Conservation (phyloP, 2,797 vertebrate species). For the Cryptoblepharus egeriae region DNA sequence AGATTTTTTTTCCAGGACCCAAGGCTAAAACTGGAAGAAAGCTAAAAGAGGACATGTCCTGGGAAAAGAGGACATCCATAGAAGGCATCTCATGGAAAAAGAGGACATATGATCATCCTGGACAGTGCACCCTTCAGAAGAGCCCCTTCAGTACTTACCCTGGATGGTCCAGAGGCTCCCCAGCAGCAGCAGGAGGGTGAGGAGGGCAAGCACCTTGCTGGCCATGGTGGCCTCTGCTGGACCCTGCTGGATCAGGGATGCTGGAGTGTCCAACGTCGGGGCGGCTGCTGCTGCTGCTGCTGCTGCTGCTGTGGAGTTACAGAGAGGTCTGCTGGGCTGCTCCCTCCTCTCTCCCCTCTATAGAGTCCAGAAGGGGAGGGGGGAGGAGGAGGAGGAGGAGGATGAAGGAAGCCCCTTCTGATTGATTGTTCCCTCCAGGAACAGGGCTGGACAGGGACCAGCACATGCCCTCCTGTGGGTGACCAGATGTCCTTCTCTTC, state of each 20-base stretch:
- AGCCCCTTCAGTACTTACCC: not conserved
- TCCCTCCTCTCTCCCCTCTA: constrained; percentile 12
- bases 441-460: not conserved
- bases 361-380: constrained; percentile 14
- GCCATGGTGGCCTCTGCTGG: not conserved
- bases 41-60: too few species aligned
- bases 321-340: not conserved
- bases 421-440: not conserved
- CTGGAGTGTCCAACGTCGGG: too few species aligned
- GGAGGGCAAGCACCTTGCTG: not conserved
- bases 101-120: too few species aligned
- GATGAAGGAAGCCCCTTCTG: not conserved
- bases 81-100: too few species aligned
- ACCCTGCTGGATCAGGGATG: fast-evolving
- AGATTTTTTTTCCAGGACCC: too few species aligned
- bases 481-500: too few species aligned
- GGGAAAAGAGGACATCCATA: too few species aligned
- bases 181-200: constrained; percentile 10
- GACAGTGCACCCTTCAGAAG: too few species aligned
- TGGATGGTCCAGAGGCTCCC: not conserved
- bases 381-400: not conserved
- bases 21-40: too few species aligned
- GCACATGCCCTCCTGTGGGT: not conserved
- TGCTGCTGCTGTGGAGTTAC: not conserved
- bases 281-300: not conserved